Conservation (phyloP, 35 echinoderm and acorn worm species). For the Ophiothrix spiculata region DNA sequence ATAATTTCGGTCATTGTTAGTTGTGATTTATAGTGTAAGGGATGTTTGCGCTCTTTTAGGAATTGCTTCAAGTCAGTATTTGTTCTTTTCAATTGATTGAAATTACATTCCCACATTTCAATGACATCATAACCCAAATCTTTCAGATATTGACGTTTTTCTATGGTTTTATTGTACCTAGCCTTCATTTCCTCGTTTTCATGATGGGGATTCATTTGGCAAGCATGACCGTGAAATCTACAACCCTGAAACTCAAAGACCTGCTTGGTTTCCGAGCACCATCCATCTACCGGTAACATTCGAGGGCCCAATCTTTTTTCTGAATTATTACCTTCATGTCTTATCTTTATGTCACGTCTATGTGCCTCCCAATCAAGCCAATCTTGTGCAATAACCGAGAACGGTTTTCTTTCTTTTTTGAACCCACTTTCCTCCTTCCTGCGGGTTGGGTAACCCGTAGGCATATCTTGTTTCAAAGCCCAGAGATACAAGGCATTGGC, state of each 20-base stretch:
- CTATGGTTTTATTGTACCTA: neutral
- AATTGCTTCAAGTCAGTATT: neutral
- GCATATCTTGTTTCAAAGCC: constrained; percentile 43
- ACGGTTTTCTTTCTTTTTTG: constrained; percentile 13
- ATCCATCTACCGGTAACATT: constrained; percentile 4
- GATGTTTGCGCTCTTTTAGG: neutral
- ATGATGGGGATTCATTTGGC: neutral
- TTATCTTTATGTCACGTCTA: neutral
- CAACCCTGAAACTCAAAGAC: constrained; percentile 23
- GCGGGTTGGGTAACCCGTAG: neutral
- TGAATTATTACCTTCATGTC: constrained; percentile 4
- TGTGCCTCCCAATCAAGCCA: constrained; percentile 22
- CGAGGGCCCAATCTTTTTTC: constrained; percentile 10
- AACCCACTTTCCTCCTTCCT: neutral
- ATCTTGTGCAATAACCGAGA: constrained; percentile 15
- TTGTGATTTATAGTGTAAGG: neutral
- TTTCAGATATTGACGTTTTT: neutral
- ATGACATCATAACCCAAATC: neutral
- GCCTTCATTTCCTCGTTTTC: neutral
- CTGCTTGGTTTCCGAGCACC: constrained; percentile 4
- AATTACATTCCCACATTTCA: constrained; percentile 29
- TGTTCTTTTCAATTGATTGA: neutral
- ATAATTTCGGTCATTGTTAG: constrained; percentile 26
- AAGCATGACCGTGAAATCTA: constrained; percentile 1
- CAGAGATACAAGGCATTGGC: constrained; percentile 8